Conservation (phyloP, 2,113 vertebrate species). For the Lepus europaeus region DNA sequence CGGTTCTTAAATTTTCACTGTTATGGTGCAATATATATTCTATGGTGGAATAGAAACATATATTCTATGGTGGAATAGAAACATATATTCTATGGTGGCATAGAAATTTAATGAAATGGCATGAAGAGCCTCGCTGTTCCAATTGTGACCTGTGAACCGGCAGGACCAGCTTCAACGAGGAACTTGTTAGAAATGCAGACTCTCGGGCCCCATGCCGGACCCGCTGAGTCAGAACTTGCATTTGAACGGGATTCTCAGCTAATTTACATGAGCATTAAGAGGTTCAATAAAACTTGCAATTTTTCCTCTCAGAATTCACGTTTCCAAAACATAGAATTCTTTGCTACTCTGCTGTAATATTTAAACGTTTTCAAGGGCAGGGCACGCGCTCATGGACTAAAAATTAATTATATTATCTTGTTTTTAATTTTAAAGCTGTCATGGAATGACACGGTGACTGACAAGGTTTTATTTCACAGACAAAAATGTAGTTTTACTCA, state of each 20-base stretch:
- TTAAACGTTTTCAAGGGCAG: conserved; percentile 17
- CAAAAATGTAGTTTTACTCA: too few relatives aligned
- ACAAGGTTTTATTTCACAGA: conserved; percentile 18
- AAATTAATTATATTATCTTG: conserved; percentile 30
- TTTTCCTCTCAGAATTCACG: not conserved
- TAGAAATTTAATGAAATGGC: conserved; percentile 25
- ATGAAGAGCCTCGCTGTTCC: not conserved
- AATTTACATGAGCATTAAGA: conserved; percentile 50
- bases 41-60: too few relatives aligned
- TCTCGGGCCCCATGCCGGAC: not conserved
- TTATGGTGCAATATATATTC: too few relatives aligned
- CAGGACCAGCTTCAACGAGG: not conserved
- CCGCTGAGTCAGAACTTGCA: conserved; percentile 1
- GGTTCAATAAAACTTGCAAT: not conserved
- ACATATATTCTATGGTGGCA: not conserved
- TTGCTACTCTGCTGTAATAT: conserved; percentile 42
- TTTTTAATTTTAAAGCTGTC: conserved; percentile 51
- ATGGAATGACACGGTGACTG: not conserved
- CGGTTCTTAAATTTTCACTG: too few relatives aligned
- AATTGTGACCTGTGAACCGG: not conserved
- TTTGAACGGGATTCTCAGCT: conserved; percentile 10
- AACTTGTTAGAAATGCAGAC: conserved; percentile 40
- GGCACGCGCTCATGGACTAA: conserved; percentile 32
- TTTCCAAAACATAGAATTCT: conserved; percentile 16
- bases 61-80: too few relatives aligned